Evolutionary conservation across 2,888 invertebrate species (phyloP).

Genomic region (Adela reaumurella): DNA sequence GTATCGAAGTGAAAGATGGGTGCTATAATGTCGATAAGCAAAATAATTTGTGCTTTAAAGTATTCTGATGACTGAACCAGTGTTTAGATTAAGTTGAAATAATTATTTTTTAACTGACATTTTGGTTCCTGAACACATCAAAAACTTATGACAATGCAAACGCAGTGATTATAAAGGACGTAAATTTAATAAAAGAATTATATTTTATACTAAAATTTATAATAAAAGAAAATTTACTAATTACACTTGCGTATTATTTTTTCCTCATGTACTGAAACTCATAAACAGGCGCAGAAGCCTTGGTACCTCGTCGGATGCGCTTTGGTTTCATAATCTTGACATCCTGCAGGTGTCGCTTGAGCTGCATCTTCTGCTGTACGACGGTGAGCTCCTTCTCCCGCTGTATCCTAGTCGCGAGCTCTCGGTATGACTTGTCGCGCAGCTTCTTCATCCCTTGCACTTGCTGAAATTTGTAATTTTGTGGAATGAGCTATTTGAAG

Average conservation of each 20-base stretch:
- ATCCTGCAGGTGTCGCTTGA: slow-evolving; percentile 65
- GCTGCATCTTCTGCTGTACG: slow-evolving; percentile 75
- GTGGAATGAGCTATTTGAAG: slow-evolving; percentile 10
- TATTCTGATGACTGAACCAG: too few relatives aligned
- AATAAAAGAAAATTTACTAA: neutral
- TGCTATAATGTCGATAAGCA: too few relatives aligned
- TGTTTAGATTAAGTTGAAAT: too few relatives aligned
- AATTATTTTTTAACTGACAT: too few relatives aligned
- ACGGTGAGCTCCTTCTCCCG: slow-evolving; percentile 73
- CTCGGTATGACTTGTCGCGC: slow-evolving; percentile 65
- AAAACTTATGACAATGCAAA: neutral
- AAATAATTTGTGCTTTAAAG: too few relatives aligned
- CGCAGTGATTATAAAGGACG: too few relatives aligned
- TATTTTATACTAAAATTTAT: neutral
- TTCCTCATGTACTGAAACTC: slow-evolving; percentile 80
- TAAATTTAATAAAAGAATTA: neutral
- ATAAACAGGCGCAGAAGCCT: slow-evolving; percentile 69
- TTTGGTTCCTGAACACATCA: neutral
- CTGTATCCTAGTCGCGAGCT: slow-evolving; percentile 71
- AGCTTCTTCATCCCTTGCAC: slow-evolving; percentile 52
- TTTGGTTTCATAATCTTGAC: slow-evolving; percentile 64
- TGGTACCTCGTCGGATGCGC: slow-evolving; percentile 60
- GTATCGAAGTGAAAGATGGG: too few relatives aligned
- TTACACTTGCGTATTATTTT: slow-evolving; percentile 48
- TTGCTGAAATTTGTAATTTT: slow-evolving; percentile 19